Base-by-base conservation (phyloP, 2,888 invertebrate species). In the Melitaea athalia region DNA sequence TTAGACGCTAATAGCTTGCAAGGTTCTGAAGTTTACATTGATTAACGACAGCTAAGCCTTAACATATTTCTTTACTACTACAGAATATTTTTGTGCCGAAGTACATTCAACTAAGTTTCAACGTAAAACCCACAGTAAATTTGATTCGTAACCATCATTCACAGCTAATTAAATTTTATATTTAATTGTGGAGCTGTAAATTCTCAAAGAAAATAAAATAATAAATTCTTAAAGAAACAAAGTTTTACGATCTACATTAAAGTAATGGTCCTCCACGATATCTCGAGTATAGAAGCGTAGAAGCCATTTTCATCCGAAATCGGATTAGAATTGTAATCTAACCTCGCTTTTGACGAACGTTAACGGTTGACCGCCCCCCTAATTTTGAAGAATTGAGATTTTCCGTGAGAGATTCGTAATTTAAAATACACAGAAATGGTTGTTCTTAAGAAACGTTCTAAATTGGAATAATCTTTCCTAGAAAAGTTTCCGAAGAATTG, bases 301-400 rank as follows among this genome's bases (percentile, higher is more conserved):
- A 55, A 55, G 55, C 55, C 8, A 55, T 55, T 55, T 55, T 55
- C 31, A 11, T 55, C 33, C 14, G 3, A 38, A 38, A 55, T 33
- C 33, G 55, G 55, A 57, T 57, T 42, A 57, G 42, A 42, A 57
- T 57, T 57, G 57, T 57, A 57, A 57, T 57, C 57, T 38, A 15
- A n/a, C 15, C 15, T 57, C 15, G 57, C 57, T 57, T 57, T 57
- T 57, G 38, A 57, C 15, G 42, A 42, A 42, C 38, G 11, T 57
- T 57, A 15, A 57, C 42, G 57, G 57, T 57, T 57, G 57, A 57
- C 57, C 57, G 42, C 57, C 57, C 42, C 15, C 15, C 57, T 57
- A 42, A 57, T 57, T 57, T 42, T 57, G 38, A 57, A 57, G 57
- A 57, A 38, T 57, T 57, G 38, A 57, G 57, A 38, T 57, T 57